Evolutionary conservation across 2,113 vertebrate genomes (phyloP), one percentile per base, ranked within the genome.

Genomic region (Tautogolabrus adspersus): DNA sequence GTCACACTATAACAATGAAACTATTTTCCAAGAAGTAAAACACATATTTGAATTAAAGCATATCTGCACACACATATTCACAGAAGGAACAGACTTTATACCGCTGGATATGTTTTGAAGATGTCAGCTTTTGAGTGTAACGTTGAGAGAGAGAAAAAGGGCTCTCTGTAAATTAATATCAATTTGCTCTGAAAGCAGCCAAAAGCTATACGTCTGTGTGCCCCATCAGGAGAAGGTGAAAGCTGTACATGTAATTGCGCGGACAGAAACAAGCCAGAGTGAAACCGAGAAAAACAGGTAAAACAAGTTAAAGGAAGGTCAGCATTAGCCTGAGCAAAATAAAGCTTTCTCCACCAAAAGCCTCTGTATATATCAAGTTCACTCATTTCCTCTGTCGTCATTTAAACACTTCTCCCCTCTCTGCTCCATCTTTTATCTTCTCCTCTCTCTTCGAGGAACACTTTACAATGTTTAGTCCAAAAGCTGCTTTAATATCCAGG

Each of bases 361-460:
- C 13, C 18, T 57, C 5, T 42, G 13, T 55, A 38, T 55, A 38
- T 23, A 6, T 55, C 49, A 34, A 18, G 44, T 61, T 21, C 34
- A 16, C 19, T 56, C 18, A 7, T 44, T 30, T 40, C 26, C 40
- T 23, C 22, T 30, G 12, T 59, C n/a, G 9, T 72, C 75, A 76
- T 76, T 82, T 61, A 83, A 58, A 81, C 65, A 57, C 49, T 56
- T 3, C 60, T 16, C 46, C 66, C 71, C 71, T 67, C 22, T 73
- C 52, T 61, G 22, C 22, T 70, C 49, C n/a, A 75, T 71, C 56
- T 67, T 57, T 85, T 44, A 64, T 55, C 65, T 70, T 73, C 58
- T 58, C 9, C 44, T 74, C 30, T 65, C 56, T 44, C 44, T 54
- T 60, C 2, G 0, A 78, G 34, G 73, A 75, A 75, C 9, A 57